Conservation (phyloP, 2,113 vertebrate species). For the Aphyosemion australe region DNA sequence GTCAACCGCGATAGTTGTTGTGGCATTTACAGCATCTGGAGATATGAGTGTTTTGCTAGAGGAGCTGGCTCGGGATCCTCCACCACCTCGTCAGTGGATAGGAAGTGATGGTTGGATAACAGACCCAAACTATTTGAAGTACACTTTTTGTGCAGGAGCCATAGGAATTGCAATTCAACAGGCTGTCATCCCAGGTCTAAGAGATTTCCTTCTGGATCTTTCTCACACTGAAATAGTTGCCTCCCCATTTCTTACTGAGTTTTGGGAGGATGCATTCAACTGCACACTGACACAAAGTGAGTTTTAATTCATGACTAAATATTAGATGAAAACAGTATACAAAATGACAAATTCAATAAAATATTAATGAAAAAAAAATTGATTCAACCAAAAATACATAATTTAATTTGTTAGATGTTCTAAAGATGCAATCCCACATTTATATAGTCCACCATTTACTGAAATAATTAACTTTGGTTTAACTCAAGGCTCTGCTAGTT, state of each 20-base stretch:
- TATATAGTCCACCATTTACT: too few species aligned
- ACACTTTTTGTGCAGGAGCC: constrained; percentile 51
- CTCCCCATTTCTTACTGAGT: constrained; percentile 61
- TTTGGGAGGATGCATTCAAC: constrained; percentile 73
- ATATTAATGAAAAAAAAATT: too few species aligned
- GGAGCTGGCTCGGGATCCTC: constrained; percentile 52
- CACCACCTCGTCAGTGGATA: constrained; percentile 72
- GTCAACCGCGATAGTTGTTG: constrained; percentile 68
- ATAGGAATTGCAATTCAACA: constrained; percentile 67
- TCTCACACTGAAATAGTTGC: constrained; percentile 36
- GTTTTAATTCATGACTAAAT: not conserved
- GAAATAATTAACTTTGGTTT: too few species aligned
- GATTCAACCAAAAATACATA: too few species aligned
- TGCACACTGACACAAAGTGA: constrained; percentile 63
- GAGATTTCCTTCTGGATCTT: constrained; percentile 67
- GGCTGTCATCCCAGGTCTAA: constrained; percentile 71
- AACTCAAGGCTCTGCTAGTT: too few species aligned
- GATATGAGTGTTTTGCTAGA: constrained; percentile 68
- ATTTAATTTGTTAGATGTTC: too few species aligned
- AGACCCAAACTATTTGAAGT: constrained; percentile 50
- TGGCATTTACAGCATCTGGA: constrained; percentile 60
- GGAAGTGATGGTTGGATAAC: constrained; percentile 74
- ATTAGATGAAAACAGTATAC: too few species aligned
- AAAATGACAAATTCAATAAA: too few species aligned
- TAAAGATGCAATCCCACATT: too few species aligned